Percentiles rank a stretch among this genome's conserved stretches.
These are phyloP conservation scores for Crioceris asparagi DNA, from an alignment of 2,888 invertebrate genomes.

Conservation along the genomic window DNA sequence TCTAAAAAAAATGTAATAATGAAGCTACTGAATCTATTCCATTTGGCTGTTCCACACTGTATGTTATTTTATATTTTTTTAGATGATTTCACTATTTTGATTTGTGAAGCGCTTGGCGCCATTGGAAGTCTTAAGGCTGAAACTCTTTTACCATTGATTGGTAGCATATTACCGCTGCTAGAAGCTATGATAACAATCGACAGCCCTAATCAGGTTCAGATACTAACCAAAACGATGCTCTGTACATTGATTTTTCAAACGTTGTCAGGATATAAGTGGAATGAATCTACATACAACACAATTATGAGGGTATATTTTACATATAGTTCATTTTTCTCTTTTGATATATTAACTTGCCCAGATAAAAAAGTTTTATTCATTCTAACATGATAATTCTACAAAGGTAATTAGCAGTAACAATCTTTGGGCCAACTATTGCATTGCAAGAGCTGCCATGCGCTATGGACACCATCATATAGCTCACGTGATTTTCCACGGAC, in stretches of 20 bases:
- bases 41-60: too few species aligned
- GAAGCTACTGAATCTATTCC: too few species aligned
- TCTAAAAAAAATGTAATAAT: too few species aligned
- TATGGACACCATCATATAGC: slow-evolving; percentile 57
- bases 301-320: too few species aligned
- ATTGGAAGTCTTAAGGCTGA: slow-evolving; percentile 54
- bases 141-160: slow-evolving; percentile 46
- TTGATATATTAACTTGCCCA: too few species aligned
- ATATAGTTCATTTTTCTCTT: too few species aligned
- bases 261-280: slow-evolving; percentile 59
- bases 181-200: slow-evolving; percentile 31
- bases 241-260: slow-evolving; percentile 78
- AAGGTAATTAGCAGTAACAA: slow-evolving; percentile 43
- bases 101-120: slow-evolving; percentile 67
- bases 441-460: slow-evolving; percentile 77
- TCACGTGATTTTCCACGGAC: slow-evolving; percentile 42
- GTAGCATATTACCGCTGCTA: slow-evolving; percentile 42
- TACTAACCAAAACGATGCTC: slow-evolving; percentile 58
- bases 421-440: slow-evolving; percentile 77
- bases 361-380: too few species aligned
- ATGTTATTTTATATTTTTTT: too few species aligned
- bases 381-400: too few species aligned
- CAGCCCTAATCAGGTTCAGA: slow-evolving; percentile 31
- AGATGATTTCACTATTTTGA: slow-evolving; percentile 39
- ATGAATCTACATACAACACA: slow-evolving; percentile 45